Base-by-base conservation (phyloP, 2,113 vertebrate species). In the Tupaia chinensis region DNA sequence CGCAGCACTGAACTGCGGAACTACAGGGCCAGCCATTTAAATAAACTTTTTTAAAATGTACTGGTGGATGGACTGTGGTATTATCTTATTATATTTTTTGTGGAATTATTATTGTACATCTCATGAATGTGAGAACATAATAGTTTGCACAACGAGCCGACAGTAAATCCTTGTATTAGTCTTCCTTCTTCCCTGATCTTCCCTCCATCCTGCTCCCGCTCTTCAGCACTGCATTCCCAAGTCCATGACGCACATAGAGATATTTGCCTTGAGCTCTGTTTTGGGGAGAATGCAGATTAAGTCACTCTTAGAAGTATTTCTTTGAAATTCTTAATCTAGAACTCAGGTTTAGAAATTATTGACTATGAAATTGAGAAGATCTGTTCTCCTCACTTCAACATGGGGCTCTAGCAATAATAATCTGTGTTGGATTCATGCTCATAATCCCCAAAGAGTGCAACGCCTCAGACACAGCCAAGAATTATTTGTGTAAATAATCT, bases 401-500 rank as follows among this genome's bases (percentile, higher is more conserved):
- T 44, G 82, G 4, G 2, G 4, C 54, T 92, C 17, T 60, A 86
- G 6, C 25, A 34, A 9, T 25, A 25, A 34, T 54, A 13, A 94
- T 14, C 2, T 61, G 8, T 53, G 5, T 22, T 86, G 23, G 70
- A 90, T 77, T 34, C 32, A 32, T 15, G 5, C 56, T 70, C 87
- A 17, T 44, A 84, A 72, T 25, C 14, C 11, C 14, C 25, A 74
- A 60, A 63, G 13, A 44, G 5, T 27, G 19, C 3, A 70, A 29
- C 66, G 1, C 53, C 12, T 72, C 10, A 73, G 10, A 66, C 1
- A 61, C 0, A 20, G 16, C 7, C 11, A 54, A 9, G 60, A 85
- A 84, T 76, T 77, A 23, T 72, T 78, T 72, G 3, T 66, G 86
- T 7, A 95, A 70, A 81, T 89, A 89, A 70, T 56, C 22, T n/a